Evolutionary conservation across 2,113 vertebrate species (phyloP), one percentile per base, ranked within the genome.

Genomic region (Gymnocephalus cernua): DNA sequence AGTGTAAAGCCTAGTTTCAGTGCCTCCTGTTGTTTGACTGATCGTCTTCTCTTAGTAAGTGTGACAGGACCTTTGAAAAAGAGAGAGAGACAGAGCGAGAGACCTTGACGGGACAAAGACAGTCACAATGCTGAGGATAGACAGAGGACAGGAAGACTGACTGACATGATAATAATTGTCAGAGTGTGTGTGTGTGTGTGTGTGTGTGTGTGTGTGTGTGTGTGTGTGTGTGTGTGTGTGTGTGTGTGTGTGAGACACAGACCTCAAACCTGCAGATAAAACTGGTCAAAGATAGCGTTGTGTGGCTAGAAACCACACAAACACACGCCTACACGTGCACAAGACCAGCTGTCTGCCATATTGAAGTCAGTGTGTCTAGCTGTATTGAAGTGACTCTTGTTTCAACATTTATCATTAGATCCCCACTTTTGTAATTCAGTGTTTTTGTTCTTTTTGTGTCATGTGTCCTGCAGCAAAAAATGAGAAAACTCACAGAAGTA

Each of bases 1-100:
- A 25, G 3, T 21, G 45, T 56, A 25, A 63, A 63, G 59, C 1
- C n/a, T 6, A 21, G 66, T 86, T 86, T 86, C 81, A 68, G 62
- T 89, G 74, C 66, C 61, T 76, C 75, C 66, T 80, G 57, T 19
- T 35, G 59, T 45, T 19, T 68, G 50, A 53, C 53, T 47, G 19
- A 61, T 51, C 41, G 54, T 56, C n/a, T 84, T 83, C 72, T 83
- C 77, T 71, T 67, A 2, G 64, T 16, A 48, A 53, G n/a, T 67
- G 38, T 68, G 72, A 64, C 23, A 3, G 78, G 59, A 84, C 74
- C 66, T 84, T 79, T 74, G 29, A 54, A 67, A 53, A 13, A 25
- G 0, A 41, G 6, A 54, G 5, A 35, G 27, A 48, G 21, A 50
- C 10, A 11, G 18, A 74, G n/a, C 0, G 0, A 29, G 35, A 69